Base-by-base conservation (phyloP, 2,797 vertebrate genomes). In the Coregonus suidteri region DNA sequence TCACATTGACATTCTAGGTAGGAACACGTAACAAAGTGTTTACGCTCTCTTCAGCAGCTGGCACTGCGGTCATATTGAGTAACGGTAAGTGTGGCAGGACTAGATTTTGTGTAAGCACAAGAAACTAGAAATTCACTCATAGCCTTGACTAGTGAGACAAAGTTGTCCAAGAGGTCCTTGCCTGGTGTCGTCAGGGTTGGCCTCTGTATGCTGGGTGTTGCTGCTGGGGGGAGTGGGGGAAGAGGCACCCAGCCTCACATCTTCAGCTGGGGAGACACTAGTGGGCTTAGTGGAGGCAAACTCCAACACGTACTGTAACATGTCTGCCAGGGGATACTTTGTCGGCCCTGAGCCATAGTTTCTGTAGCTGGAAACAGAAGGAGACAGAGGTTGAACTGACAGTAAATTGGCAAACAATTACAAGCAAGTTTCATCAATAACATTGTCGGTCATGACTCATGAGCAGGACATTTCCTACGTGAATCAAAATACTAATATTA, bases 251-350 rank as follows among this genome's bases (percentile, higher is more conserved):
- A 0, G 41, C 11, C 20, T 82, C 1, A 83, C 13, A 18, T 90
- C 92, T 73, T 89, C 92, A 15, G 92, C 83, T 0, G 89, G 62
- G 18, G 86, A 81, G 34, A 73, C 76, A 51, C 52, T 89, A 0
- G 91, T 77, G 7, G 96, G 92, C 82, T 95, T 96, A 0, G 96
- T 94, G 47, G 94, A 89, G 25, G 96, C 90, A 76, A 99, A 99
- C 84, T 99, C 97, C 15, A 98, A 91, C 30, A 99, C 95, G 0
- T 97, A 98, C 87, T 96, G 96, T 76, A 99, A 86, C 96, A 99
- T 97, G 86, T 99, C 97, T 0, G 95, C 95, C 54, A 99, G 93
- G 0, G 97, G 97, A 30, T 97, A 98, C 79, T 95, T 96, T 35
- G 90, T 81, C 0, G 95, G 93, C 18, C 97, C 98, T 0, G 98